Conservation (phyloP, 2,797 vertebrate genomes). For the Chiroxiphia lanceolata region DNA sequence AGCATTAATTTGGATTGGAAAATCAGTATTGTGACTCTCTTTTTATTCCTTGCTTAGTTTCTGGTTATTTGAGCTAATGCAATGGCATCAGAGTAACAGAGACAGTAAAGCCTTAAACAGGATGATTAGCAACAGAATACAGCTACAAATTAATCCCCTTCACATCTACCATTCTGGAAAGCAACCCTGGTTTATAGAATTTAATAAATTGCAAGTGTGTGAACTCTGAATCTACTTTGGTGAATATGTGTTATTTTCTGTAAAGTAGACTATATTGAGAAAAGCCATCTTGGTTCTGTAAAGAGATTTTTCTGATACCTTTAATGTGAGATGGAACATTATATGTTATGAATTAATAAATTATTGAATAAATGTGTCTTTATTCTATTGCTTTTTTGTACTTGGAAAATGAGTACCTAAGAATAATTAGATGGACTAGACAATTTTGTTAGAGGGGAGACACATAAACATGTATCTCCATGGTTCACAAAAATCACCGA, state of each 20-base stretch:
- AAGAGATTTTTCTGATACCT: not conserved
- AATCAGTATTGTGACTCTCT: not conserved
- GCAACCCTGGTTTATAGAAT: not conserved
- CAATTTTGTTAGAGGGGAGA: not conserved
- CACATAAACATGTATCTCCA: fast-evolving
- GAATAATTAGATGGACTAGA: not conserved
- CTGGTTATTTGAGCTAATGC: not conserved
- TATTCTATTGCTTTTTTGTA: not conserved
- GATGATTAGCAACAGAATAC: not conserved
- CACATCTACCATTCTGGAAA: not conserved
- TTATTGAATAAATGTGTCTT: not conserved
- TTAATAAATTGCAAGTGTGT: not conserved
- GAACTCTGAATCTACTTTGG: not conserved
- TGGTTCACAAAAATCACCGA: not conserved
- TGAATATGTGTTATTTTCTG: not conserved
- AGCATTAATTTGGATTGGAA: not conserved
- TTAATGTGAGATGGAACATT: not conserved
- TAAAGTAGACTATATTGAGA: not conserved
- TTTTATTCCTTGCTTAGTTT: not conserved
- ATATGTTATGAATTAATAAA: not conserved
- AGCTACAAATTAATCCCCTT: not conserved
- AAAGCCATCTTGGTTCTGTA: not conserved
- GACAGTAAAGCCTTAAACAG: not conserved
- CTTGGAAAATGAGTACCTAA: not conserved
- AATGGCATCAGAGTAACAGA: not conserved